Percentiles rank a stretch among this genome's conserved stretches.
Evolutionary conservation across 2,888 invertebrate species (phyloP).

Genomic region (Diploptera punctata): DNA sequence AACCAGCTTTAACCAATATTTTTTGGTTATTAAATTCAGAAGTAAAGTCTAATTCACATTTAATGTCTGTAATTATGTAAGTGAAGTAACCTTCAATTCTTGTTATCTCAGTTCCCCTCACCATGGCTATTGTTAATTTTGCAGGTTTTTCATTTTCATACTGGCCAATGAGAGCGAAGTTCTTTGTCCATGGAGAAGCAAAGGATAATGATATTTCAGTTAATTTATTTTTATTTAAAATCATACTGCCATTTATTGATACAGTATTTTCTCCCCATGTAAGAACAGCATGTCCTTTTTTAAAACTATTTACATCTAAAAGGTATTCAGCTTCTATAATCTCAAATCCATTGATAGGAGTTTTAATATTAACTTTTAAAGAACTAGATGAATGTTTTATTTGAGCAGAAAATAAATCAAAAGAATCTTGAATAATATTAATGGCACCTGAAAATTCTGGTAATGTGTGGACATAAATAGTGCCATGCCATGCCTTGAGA

Average conservation of each 20-base stretch:
- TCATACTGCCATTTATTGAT: conserved; percentile 41
- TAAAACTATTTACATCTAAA: conserved; percentile 34
- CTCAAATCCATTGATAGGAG: conserved; percentile 43
- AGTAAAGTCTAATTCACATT: conserved; percentile 33
- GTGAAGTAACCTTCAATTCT: conserved; percentile 33
- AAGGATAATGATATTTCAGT: conserved; percentile 41
- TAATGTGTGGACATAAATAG: not conserved
- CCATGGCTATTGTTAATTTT: conserved; percentile 20
- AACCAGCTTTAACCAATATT: conserved; percentile 37
- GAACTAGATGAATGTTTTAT: not conserved
- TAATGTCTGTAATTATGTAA: conserved; percentile 17
- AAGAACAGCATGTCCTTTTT: not conserved
- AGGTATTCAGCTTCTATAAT: conserved; percentile 38
- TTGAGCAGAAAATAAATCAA: not conserved
- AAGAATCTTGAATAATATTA: not conserved
- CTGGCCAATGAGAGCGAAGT: conserved; percentile 38
- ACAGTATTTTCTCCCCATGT: conserved; percentile 37
- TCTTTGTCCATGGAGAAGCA: conserved; percentile 44
- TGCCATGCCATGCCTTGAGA: not conserved
- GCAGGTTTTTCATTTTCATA: conserved; percentile 37
- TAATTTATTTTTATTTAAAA: conserved; percentile 38
- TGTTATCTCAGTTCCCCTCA: conserved; percentile 26
- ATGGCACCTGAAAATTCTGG: not conserved
- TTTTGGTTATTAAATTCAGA: conserved; percentile 35
- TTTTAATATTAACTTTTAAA: conserved; percentile 35